Evolutionary conservation across 2,797 vertebrate genomes (phyloP).

Genomic region (Sebastes matsubarae): DNA sequence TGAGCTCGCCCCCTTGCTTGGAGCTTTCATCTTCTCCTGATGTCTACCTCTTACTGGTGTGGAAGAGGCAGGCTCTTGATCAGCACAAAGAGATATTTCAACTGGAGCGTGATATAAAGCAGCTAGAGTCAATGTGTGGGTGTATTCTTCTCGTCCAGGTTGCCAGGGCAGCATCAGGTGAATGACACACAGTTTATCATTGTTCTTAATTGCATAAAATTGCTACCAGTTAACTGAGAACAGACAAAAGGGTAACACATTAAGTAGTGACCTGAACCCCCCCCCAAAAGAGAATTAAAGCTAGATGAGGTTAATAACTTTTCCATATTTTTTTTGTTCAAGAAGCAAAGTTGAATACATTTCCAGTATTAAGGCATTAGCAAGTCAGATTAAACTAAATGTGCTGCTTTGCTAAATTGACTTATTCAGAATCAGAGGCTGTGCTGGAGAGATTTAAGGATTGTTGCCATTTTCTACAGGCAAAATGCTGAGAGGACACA

Average conservation of each 20-base stretch:
- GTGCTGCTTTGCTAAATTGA: background rate
- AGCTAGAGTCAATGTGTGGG: background rate
- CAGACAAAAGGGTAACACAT: background rate
- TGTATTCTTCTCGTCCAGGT: background rate
- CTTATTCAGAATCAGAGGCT: constrained; percentile 12
- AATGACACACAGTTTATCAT: background rate
- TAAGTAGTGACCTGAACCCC: background rate
- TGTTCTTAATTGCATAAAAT: background rate
- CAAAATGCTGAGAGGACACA: constrained; percentile 57
- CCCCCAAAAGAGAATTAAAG: background rate
- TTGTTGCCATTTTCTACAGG: constrained; percentile 30
- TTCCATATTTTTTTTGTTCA: background rate
- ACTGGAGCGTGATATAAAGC: background rate
- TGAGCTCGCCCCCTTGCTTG: constrained; percentile 28
- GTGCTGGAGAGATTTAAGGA: constrained; percentile 33
- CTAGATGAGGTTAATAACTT: constrained; percentile 1
- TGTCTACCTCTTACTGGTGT: constrained; percentile 39
- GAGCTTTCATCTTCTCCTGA: constrained; percentile 65
- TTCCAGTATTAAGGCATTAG: constrained; percentile 12
- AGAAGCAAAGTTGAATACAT: constrained; percentile 16
- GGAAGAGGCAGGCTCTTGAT: constrained; percentile 59
- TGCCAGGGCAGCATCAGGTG: background rate
- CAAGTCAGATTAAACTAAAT: constrained; percentile 18
- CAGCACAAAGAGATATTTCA: constrained; percentile 48
- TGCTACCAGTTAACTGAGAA: background rate